Evolutionary conservation across 2,797 vertebrate species (phyloP).

Genomic region (Peromyscus melanophrys): DNA sequence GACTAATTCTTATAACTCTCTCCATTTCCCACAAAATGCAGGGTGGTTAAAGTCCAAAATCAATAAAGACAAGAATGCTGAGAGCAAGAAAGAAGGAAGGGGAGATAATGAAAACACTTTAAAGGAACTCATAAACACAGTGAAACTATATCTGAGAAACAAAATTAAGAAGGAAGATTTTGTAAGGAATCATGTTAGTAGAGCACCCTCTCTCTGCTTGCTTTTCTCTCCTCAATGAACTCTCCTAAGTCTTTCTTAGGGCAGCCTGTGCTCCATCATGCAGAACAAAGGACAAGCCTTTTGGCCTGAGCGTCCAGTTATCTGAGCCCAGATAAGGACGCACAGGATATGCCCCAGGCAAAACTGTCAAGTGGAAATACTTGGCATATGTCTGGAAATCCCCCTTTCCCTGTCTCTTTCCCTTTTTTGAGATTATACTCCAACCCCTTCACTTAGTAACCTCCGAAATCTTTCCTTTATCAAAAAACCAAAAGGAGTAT

Average conservation of each 20-base stretch:
- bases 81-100: conserved; percentile 61
- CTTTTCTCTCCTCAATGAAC: not conserved
- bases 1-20: conserved; percentile 67
- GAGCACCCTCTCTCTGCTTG: not conserved
- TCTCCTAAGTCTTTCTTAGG: conserved; percentile 41
- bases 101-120: conserved; percentile 39
- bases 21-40: conserved; percentile 77
- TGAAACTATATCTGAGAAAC: conserved; percentile 11
- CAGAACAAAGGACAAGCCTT: conserved; percentile 71
- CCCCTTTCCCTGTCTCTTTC: conserved; percentile 38
- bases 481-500: not conserved
- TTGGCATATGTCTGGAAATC: conserved; percentile 66
- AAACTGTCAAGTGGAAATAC: conserved; percentile 80
- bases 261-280: conserved; percentile 61
- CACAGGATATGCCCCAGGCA: conserved; percentile 76
- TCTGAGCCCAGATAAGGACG: conserved; percentile 73
- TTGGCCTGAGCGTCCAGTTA: conserved; percentile 73
- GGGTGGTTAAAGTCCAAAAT: conserved; percentile 72
- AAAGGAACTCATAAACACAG: conserved; percentile 45
- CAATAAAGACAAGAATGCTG: conserved; percentile 76
- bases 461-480: conserved; percentile 6
- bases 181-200: conserved; percentile 1
- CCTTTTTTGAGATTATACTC: not conserved
- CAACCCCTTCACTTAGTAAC: not conserved
- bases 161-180: conserved; percentile 48